Percentiles rank a stretch among this genome's conserved stretches.
phyloP scores from a whole-genome alignment of 1,140 invertebrate genomes.

The Portunus trituberculatus region DNA sequence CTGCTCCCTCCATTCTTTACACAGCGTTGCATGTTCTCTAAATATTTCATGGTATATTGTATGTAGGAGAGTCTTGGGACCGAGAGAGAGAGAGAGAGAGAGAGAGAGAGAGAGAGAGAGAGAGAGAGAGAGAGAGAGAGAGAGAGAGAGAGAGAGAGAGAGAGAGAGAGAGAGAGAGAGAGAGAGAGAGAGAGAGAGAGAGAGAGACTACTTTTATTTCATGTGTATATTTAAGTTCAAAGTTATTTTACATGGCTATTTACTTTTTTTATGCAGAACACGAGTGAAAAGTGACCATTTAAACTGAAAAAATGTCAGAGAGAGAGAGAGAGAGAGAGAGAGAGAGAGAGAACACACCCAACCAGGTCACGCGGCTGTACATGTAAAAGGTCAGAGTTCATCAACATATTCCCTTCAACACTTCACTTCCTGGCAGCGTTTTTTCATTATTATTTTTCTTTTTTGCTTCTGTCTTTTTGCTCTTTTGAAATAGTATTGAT shows the following conservation, averaged over 20 bases:
- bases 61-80: not conserved
- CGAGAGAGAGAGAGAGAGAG: not conserved
- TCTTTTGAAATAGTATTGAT: no score
- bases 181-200: not conserved
- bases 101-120: not conserved
- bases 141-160: not conserved
- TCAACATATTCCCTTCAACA: no score
- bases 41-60: no score
- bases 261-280: not conserved
- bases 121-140: not conserved
- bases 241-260: not conserved
- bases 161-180: not conserved
- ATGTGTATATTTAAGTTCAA: not conserved
- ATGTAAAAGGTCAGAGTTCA: no score
- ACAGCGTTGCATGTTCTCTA: no score
- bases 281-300: not conserved
- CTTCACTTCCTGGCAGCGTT: no score
- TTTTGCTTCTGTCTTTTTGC: no score
- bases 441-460: no score
- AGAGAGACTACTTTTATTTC: not conserved
- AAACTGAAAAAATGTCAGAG: not conserved
- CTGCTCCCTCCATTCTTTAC: no score
- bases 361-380: no score
- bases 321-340: not conserved
- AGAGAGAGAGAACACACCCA: no score